Evolutionary conservation across 2,888 invertebrate species (phyloP).

Genomic region (Arrhopalites spinosus): DNA sequence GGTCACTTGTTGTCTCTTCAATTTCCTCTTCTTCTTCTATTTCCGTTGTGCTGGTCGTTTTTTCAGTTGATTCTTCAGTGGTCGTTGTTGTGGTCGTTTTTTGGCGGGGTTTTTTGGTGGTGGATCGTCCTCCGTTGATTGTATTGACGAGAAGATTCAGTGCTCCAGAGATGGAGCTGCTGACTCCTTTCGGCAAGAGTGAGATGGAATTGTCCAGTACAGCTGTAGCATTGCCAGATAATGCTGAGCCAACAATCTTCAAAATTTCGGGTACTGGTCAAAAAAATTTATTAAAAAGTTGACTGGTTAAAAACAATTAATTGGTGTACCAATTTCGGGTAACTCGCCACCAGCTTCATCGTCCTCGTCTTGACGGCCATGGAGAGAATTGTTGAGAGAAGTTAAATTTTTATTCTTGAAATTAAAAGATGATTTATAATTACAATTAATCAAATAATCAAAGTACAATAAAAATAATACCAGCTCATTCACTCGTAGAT

Average conservation of each 20-base stretch:
- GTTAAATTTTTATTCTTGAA: no score
- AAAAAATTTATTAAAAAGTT: no score
- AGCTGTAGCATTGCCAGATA: slow-evolving; percentile 19
- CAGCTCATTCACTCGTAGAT: no score
- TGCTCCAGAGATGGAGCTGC: not conserved
- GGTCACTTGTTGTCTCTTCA: no score
- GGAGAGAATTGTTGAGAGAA: no score
- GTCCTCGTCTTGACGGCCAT: no score
- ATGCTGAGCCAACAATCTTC: slow-evolving; percentile 22
- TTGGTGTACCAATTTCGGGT: no score
- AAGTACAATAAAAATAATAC: no score
- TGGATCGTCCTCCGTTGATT: slow-evolving; percentile 5
- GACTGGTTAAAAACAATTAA: no score
- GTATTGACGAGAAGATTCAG: slow-evolving; percentile 19
- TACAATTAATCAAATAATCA: no score
- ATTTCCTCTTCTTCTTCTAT: slow-evolving; percentile 26
- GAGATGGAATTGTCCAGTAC: slow-evolving; percentile 14
- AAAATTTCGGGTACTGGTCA: slow-evolving; percentile 3
- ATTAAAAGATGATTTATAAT: no score
- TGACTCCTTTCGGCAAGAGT: not conserved
- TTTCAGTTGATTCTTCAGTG: not conserved
- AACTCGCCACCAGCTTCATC: slow-evolving; percentile 23
- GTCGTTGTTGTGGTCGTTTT: not conserved
- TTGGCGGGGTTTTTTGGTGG: not conserved
- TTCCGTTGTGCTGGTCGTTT: not conserved